phyloP scores from a whole-genome alignment of 2,113 vertebrate genomes.

The Ploceus nigricollis region DNA sequence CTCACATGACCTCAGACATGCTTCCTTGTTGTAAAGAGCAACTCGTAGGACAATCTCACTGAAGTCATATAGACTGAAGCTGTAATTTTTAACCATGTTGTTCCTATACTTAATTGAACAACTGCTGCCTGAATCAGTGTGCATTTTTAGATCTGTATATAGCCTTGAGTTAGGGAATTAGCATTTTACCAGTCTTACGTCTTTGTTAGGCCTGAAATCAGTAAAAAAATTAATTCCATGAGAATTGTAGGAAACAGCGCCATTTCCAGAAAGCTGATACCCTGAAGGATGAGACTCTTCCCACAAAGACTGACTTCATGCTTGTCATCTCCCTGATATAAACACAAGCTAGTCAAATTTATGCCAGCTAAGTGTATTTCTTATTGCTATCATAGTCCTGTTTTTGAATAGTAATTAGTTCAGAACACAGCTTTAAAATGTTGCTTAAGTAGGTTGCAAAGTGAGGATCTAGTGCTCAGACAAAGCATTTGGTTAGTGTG shows the following conservation, averaged over 20 bases:
- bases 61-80: rapidly evolving
- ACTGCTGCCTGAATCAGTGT: background rate
- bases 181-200: background rate
- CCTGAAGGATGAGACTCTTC: background rate
- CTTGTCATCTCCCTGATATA: background rate
- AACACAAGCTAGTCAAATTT: background rate
- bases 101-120: background rate
- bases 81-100: background rate
- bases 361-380: background rate
- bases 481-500: background rate
- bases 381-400: background rate
- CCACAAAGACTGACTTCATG: background rate
- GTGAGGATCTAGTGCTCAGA: background rate
- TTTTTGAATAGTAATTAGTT: background rate
- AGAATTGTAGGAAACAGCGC: background rate
- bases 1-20: conserved; percentile 35
- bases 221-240: background rate
- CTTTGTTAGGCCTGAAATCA: background rate
- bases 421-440: background rate
- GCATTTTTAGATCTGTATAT: background rate
- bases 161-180: background rate
- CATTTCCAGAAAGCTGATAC: background rate
- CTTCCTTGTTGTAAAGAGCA: conserved; percentile 24
- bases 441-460: background rate
- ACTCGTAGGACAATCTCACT: background rate